A percentile compares a stretch with the other conserved stretches of the same genome.
These are phyloP conservation scores for Podiceps cristatus DNA, from an alignment of 2,113 vertebrate genomes.

Conservation along the genomic window DNA sequence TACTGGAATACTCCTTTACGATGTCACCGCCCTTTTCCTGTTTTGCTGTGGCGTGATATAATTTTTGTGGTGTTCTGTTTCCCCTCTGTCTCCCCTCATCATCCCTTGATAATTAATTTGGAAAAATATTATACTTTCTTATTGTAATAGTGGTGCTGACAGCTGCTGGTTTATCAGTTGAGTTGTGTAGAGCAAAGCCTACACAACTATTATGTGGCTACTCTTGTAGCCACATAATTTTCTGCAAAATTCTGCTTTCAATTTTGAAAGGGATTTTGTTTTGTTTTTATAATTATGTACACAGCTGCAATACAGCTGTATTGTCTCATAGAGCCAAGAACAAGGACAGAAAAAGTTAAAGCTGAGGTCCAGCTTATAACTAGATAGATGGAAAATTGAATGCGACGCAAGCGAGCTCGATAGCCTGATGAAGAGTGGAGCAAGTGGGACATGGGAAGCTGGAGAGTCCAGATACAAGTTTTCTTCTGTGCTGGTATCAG, in stretches of 20 bases:
- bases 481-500: neutral
- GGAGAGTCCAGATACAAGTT: neutral
- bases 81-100: neutral
- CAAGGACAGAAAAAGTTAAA: neutral
- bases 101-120: neutral
- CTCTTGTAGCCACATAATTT: neutral
- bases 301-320: neutral
- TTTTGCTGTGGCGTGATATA: neutral
- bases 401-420: rapidly evolving
- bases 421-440: neutral
- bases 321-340: neutral
- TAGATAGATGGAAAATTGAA: neutral
- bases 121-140: neutral
- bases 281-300: neutral
- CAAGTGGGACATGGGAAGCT: neutral
- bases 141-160: neutral
- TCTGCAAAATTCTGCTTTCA: neutral
- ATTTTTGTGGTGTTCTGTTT: neutral
- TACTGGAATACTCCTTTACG: neutral
- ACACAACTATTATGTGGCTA: no score
- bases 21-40: neutral
- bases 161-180: neutral
- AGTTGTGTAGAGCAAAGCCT: neutral
- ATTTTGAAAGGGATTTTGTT: neutral
- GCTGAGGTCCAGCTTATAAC: neutral